phyloP scores from a whole-genome alignment of 1,140 invertebrate species.

The Capitella teleta region DNA sequence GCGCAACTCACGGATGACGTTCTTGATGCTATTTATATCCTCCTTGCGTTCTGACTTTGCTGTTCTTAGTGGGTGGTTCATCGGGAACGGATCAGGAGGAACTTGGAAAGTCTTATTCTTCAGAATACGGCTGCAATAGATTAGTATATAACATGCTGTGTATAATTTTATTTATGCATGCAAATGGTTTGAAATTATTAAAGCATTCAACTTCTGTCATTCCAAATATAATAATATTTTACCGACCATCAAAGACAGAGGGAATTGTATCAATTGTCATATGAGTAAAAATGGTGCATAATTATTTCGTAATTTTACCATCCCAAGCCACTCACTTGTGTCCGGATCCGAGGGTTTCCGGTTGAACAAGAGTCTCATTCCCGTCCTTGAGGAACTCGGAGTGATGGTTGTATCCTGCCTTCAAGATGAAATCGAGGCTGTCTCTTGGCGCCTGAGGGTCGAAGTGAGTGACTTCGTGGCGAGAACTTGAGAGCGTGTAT shows the following conservation, averaged over 20 bases:
- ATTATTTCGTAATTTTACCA: no score
- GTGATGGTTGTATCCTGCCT: conserved; percentile 40
- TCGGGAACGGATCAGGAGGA: conserved; percentile 15
- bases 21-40: conserved; percentile 33
- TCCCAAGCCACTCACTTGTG: conserved; percentile 26
- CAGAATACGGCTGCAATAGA: conserved; percentile 27
- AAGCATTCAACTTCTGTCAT: no score
- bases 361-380: conserved; percentile 34
- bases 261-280: no score
- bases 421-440: conserved; percentile 39
- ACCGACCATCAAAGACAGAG: no score
- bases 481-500: conserved; percentile 29
- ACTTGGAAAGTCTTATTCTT: conserved; percentile 32
- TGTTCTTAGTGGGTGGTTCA: conserved; percentile 33
- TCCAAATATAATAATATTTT: no score
- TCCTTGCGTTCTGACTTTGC: conserved; percentile 26
- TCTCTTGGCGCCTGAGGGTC: conserved; percentile 38
- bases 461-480: conserved; percentile 30
- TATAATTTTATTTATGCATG: neutral
- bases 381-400: conserved; percentile 29
- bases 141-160: neutral
- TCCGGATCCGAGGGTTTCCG: conserved; percentile 30
- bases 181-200: no score
- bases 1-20: conserved; percentile 21
- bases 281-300: no score